Evolutionary conservation across 2,113 vertebrate genomes (phyloP).

Genomic region (Lagopus leucura): DNA sequence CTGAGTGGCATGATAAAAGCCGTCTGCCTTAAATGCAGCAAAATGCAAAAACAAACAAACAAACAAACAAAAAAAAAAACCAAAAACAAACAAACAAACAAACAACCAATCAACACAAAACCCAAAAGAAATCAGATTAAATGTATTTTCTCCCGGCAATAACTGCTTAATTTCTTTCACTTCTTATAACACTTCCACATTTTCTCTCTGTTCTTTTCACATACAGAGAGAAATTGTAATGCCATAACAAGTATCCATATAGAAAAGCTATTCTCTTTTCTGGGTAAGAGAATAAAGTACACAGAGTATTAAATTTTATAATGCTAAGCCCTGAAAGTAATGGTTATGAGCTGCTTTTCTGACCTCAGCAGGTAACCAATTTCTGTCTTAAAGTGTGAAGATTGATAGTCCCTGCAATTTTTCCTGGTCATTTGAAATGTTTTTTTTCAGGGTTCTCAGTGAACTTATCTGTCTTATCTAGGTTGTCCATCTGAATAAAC

Average conservation of each 20-base stretch:
- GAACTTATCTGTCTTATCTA: neutral
- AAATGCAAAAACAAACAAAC: neutral
- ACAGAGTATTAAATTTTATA: neutral
- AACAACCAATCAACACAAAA: neutral
- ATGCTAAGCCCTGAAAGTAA: neutral
- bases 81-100: too few relatives aligned
- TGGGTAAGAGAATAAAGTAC: neutral
- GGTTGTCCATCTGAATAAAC: neutral
- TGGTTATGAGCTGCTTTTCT: neutral
- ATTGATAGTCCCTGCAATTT: neutral
- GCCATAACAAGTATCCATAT: neutral
- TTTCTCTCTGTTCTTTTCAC: neutral
- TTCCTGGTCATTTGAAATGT: neutral
- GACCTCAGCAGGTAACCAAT: neutral
- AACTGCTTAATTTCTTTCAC: neutral
- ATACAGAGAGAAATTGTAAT: neutral
- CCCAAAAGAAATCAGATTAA: neutral
- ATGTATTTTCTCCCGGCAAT: neutral
- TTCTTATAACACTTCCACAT: neutral
- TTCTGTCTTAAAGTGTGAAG: neutral
- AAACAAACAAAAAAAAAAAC: neutral
- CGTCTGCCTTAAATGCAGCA: neutral
- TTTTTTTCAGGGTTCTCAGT: neutral
- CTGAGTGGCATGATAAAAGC: neutral
- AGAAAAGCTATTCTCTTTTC: neutral